A percentile compares a stretch with the other conserved stretches of the same genome.
Conservation (phyloP, 2,888 invertebrate species). For the Eupithecia vulgata region DNA sequence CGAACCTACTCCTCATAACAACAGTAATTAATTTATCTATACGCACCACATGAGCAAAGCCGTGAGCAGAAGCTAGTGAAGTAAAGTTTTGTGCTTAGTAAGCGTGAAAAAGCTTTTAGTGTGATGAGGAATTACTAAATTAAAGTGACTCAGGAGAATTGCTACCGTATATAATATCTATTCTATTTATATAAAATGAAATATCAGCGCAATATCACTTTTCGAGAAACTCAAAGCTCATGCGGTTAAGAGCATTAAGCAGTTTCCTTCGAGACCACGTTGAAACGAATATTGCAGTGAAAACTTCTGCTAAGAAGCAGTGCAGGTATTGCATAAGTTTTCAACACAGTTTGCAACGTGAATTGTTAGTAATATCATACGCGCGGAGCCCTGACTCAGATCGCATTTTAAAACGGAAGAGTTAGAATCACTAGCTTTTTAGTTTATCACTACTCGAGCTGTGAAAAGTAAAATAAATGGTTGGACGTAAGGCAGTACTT, state of each 20-base stretch:
- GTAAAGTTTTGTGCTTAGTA: background rate
- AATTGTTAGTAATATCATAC: background rate
- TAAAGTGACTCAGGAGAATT: background rate
- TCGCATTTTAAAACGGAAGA: no score
- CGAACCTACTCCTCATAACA: background rate
- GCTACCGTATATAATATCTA: background rate
- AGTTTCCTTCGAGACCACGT: background rate
- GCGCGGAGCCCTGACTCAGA: background rate
- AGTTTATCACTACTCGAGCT: background rate
- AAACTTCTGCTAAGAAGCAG: background rate
- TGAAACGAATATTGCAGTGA: slow-evolving; percentile 5
- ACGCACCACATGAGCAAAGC: background rate
- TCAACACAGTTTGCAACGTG: slow-evolving; percentile 4
- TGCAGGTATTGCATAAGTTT: background rate
- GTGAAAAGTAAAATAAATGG: background rate
- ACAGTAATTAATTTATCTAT: background rate
- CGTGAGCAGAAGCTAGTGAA: background rate
- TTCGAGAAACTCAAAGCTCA: background rate
- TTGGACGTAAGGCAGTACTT: background rate
- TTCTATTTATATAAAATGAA: background rate
- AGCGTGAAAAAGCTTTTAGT: background rate
- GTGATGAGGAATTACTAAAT: background rate
- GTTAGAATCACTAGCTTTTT: no score
- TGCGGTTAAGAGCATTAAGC: background rate
- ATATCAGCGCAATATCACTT: background rate